These are phyloP conservation scores for Barnardius zonarius DNA, from an alignment of 2,113 vertebrate species.

Conservation along the genomic window DNA sequence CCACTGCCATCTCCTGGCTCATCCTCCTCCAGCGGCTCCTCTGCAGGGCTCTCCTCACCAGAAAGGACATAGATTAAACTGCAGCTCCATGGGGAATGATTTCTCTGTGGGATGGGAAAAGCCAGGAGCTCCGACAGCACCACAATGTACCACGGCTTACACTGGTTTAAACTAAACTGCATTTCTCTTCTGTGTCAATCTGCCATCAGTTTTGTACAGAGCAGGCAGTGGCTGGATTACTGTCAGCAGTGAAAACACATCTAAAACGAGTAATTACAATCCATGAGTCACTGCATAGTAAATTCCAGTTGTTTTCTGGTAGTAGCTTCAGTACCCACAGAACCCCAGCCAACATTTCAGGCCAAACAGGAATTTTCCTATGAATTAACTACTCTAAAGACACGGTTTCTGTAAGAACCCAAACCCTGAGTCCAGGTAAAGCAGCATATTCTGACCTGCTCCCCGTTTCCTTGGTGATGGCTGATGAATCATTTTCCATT, in stretches of 20 bases:
- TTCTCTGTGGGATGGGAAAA: not conserved
- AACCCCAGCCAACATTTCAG: rapidly evolving
- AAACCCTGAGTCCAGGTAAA: not conserved
- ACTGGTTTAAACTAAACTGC: no score
- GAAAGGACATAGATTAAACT: not conserved
- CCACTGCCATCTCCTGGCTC: not conserved
- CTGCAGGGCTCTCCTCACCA: not conserved
- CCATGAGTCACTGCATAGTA: not conserved
- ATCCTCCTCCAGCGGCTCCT: not conserved
- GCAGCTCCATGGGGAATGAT: rapidly evolving
- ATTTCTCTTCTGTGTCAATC: not conserved
- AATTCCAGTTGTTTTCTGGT: not conserved
- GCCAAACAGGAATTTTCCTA: not conserved
- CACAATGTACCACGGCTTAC: rapidly evolving
- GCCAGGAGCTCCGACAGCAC: not conserved
- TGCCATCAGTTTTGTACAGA: not conserved
- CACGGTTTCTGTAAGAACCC: rapidly evolving
- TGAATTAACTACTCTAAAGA: not conserved
- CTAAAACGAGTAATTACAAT: not conserved
- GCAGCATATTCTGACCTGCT: not conserved
- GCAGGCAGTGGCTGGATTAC: not conserved
- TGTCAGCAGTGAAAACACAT: not conserved
- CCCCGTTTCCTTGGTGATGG: not conserved
- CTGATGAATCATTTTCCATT: not conserved
- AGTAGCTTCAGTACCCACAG: not conserved